phyloP scores from a whole-genome alignment of 2,113 vertebrate species.

The Grallaria varia region DNA sequence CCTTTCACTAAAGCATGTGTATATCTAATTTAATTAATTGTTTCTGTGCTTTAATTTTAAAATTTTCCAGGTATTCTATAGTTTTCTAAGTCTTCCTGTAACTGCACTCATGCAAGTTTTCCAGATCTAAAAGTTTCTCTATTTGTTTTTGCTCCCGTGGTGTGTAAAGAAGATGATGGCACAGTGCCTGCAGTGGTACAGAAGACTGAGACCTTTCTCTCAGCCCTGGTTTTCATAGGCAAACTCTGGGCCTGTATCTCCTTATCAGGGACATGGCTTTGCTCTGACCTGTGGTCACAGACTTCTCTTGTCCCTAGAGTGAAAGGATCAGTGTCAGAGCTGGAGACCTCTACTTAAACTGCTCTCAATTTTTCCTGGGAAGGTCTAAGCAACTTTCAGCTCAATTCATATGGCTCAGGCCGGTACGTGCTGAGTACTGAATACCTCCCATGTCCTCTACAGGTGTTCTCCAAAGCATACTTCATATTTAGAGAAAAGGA shows the following conservation, averaged over 20 bases:
- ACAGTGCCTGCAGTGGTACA: neutral
- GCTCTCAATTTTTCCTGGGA: neutral
- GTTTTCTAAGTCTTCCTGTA: neutral
- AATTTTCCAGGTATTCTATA: neutral
- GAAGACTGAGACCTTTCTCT: neutral
- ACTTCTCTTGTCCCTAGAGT: fast-evolving
- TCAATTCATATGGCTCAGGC: neutral
- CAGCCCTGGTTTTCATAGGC: neutral
- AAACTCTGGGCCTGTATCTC: neutral
- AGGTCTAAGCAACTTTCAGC: neutral
- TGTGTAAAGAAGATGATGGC: neutral
- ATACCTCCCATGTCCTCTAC: neutral
- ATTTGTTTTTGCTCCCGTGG: neutral
- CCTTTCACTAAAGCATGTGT: neutral
- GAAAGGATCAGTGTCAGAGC: neutral
- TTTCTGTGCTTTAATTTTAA: neutral
- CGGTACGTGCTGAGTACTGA: neutral
- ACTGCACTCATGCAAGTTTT: neutral
- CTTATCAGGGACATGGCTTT: neutral
- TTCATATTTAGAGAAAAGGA: neutral
- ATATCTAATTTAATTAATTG: neutral
- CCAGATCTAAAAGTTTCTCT: neutral
- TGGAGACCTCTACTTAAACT: neutral
- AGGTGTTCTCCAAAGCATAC: neutral
- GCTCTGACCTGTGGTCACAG: neutral